These are phyloP conservation scores for Drosophila dives DNA, from an alignment of 2,888 invertebrate genomes.

Conservation along the genomic window DNA sequence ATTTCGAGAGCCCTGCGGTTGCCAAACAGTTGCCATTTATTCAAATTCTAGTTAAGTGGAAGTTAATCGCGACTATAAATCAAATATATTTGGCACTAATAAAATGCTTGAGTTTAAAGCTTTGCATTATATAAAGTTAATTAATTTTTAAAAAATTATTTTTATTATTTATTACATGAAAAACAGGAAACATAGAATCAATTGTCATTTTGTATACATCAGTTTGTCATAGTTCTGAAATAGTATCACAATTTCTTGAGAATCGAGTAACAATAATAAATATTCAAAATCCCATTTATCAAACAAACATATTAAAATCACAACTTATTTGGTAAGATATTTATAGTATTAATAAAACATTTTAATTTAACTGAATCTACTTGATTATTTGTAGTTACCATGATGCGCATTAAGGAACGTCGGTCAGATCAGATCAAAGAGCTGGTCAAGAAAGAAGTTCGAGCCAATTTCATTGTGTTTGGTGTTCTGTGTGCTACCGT, in stretches of 20 bases:
- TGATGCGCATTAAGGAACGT: conserved; percentile 54
- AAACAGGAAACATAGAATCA: background rate
- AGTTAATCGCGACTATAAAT: conserved; percentile 52
- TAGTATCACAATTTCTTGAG: background rate
- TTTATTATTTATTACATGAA: too few species aligned
- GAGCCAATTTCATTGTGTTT: conserved; percentile 55
- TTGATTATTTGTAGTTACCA: conserved; percentile 27
- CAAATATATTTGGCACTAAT: background rate
- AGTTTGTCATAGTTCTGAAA: conserved; percentile 14
- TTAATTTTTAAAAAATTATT: too few species aligned
- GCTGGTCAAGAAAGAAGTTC: conserved; percentile 52
- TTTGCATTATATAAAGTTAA: too few species aligned
- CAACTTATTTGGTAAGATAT: conserved; percentile 19
- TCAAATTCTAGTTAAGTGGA: conserved; percentile 58
- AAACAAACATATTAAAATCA: background rate
- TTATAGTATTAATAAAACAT: background rate
- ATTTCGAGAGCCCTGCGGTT: background rate
- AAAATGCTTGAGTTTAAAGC: background rate
- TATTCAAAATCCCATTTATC: conserved; percentile 21
- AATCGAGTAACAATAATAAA: conserved; percentile 4
- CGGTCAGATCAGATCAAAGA: conserved; percentile 24
- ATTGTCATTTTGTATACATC: background rate
- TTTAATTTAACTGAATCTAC: background rate
- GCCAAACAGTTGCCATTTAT: conserved; percentile 18
- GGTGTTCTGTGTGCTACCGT: conserved; percentile 51